Base-by-base conservation (phyloP, 2,797 vertebrate genomes). In the Hirundo rustica region DNA sequence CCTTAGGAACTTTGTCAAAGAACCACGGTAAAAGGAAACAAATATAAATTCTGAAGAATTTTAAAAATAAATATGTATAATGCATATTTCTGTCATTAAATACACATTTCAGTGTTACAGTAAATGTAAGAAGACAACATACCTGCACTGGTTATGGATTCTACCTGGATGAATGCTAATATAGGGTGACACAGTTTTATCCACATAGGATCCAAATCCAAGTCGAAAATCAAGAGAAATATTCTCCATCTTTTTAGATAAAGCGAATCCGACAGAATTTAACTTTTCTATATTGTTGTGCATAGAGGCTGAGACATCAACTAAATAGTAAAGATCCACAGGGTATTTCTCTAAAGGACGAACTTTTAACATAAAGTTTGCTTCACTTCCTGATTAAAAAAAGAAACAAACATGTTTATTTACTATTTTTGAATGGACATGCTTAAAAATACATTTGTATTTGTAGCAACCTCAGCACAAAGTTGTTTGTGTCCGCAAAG, bases 301-400 rank as follows among this genome's bases (percentile, higher is more conserved):
- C 99, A 99, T 99, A 54, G 99, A 99, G 32, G 99, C 99, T 2
- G 99, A 99, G 42, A 99, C 99, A 91, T 99, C 99, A 96, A 99
- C 99, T 92, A 99, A 98, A 96, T 99, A 99, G 98, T 99, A 99
- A 88, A 99, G 98, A 97, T 99, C 99, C 95, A 99, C 98, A 22
- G 99, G 99, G 66, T 99, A 99, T 79, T 98, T 98, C 93, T 99
- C 98, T 93, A 99, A 95, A 97, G 98, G 99, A 88, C 95, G 98
- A 87, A 99, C 98, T 75, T 98, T 98, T 93, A 99, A 96, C 16
- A 98, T 95, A 77, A 99, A 98, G 94, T 97, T 99, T 93, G 98
- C 98, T 97, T 99, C 98, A 77, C 98, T 98, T 90, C 99, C 99
- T 99, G 89, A 83, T 96, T 87, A 75, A 96, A 96, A 64, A 85